phyloP scores from a whole-genome alignment of 2,797 vertebrate genomes.

The Erethizon dorsatum region DNA sequence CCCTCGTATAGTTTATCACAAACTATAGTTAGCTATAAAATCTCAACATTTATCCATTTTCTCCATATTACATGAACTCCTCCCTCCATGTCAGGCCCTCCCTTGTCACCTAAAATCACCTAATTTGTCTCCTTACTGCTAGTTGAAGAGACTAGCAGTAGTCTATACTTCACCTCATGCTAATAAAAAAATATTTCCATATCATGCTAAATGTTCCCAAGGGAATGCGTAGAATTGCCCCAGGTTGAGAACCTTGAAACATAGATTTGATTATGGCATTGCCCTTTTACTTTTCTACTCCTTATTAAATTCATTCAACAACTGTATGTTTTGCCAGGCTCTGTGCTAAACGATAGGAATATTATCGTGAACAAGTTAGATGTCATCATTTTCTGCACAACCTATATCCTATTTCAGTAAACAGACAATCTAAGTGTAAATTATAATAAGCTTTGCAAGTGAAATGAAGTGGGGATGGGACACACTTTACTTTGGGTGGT shows the following conservation, averaged over 20 bases:
- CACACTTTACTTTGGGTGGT: neutral
- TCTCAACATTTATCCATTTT: neutral
- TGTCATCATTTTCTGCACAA: neutral
- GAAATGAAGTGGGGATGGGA: neutral
- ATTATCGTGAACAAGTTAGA: neutral
- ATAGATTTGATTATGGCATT: neutral
- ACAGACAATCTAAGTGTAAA: neutral
- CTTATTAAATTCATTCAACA: constrained; percentile 23
- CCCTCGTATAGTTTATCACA: neutral
- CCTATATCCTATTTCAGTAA: constrained; percentile 13
- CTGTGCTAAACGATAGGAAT: neutral
- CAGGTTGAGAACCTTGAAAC: constrained; percentile 17
- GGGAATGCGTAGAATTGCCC: neutral
- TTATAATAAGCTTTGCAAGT: neutral
- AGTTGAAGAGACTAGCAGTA: neutral
- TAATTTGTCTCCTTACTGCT: neutral
- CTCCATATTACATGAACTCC: neutral
- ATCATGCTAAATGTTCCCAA: neutral
- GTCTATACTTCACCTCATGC: neutral
- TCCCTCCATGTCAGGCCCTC: neutral
- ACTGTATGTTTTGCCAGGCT: neutral
- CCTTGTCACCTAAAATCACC: neutral
- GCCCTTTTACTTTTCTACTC: neutral
- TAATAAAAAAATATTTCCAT: neutral
- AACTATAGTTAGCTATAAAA: neutral